These are phyloP conservation scores for Beroe forskalii DNA, from an alignment of 37 sponge, comb jelly and placozoan species.

Conservation along the genomic window DNA sequence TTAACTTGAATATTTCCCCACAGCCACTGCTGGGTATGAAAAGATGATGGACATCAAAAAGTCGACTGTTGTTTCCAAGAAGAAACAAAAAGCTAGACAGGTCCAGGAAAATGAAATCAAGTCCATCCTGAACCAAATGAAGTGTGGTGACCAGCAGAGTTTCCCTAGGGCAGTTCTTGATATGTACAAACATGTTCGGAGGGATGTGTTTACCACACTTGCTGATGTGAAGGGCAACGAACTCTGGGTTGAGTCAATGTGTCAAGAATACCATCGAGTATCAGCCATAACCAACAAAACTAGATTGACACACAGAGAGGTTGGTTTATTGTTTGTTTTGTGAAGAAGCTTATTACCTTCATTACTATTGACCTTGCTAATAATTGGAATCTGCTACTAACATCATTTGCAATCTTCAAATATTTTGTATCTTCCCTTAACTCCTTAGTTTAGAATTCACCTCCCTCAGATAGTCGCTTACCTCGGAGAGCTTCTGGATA, in stretches of 20 bases:
- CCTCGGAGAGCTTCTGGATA: neutral
- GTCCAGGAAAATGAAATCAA: conserved; percentile 41
- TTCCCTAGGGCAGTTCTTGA: conserved; percentile 17
- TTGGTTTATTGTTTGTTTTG: neutral
- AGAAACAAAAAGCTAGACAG: conserved; percentile 28
- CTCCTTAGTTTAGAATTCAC: too few species aligned
- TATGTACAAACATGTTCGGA: conserved; percentile 34
- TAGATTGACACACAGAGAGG: neutral
- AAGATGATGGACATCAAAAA: conserved; percentile 48
- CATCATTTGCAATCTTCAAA: too few species aligned
- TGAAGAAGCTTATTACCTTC: too few species aligned
- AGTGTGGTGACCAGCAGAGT: neutral
- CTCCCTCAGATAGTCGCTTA: neutral
- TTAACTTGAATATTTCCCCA: too few species aligned
- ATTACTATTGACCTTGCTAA: too few species aligned
- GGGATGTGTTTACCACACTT: neutral
- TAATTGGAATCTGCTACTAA: too few species aligned
- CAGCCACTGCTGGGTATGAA: conserved; percentile 56
- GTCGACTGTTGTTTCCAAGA: conserved; percentile 11
- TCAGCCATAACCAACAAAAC: neutral
- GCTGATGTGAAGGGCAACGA: neutral
- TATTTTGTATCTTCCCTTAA: too few species aligned
- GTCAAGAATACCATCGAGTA: neutral
- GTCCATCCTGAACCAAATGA: conserved; percentile 19
- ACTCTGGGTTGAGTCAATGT: conserved; percentile 14